Base-by-base conservation (phyloP, 2,888 invertebrate species). In the Epinotia ramella region DNA sequence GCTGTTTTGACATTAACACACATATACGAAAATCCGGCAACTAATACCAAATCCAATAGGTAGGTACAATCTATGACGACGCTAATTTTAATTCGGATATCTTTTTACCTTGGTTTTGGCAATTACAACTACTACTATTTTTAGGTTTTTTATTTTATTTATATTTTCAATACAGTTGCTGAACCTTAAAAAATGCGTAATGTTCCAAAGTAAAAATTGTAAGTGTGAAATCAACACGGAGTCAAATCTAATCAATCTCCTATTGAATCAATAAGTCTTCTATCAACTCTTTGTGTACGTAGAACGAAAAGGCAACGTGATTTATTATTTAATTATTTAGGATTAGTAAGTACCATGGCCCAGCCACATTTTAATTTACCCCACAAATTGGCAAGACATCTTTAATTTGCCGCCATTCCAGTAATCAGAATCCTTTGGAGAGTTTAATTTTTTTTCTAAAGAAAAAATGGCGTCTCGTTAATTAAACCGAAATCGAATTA, bases 401-500 rank as follows among this genome's bases (percentile, higher is more conserved):
- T 75, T 77, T 76, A 77, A 77, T 73, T 76, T 75, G 28, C 75
- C 75, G 68, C 68, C 77, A 75, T 77, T 77, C 88, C 85, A 85
- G 86, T 89, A 89, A 91, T 91, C 90, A 90, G 84, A 89, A 90
- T 87, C 88, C 91, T 91, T 90, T 84, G 84, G 88, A 89, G 90
- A 90, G 85, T 89, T 88, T 84, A 86, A 84, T 85, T 90, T 83
- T 84, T 88, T 74, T 79, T 89, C 80, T 87, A 90, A 90, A 88
- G 87, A 91, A 92, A 92, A 75, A 75, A 91, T 91, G 90, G 89
- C 92, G 88, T 88, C 83, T 84, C 89, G 90, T 91, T 92, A 92
- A 93, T 92, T 91, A 91, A 92, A 91, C 89, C 87, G 87, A 90
- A 91, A 93, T 93, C 91, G 91, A 93, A 92, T 92, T 91, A 91